Conservation (phyloP, 2,888 invertebrate species). For the Metalampra italica region DNA sequence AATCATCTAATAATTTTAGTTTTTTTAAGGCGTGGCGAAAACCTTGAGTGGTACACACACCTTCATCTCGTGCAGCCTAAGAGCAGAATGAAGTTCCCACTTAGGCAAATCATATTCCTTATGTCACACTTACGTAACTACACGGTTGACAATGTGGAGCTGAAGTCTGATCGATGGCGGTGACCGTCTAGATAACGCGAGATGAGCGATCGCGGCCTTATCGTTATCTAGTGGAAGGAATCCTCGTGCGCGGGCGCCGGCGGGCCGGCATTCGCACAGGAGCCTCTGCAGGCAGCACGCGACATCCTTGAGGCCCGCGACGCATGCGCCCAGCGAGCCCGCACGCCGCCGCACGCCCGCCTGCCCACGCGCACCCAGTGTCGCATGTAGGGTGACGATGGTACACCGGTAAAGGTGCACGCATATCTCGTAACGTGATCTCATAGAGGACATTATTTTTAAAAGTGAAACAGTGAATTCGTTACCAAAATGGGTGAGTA, state of each 20-base stretch:
- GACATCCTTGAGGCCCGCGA: constrained; percentile 56
- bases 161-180: constrained; percentile 9
- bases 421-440: constrained; percentile 57
- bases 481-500: constrained; percentile 63
- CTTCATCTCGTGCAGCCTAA: no score
- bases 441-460: constrained; percentile 48
- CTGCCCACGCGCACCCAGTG: constrained; percentile 45
- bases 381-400: constrained; percentile 61
- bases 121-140: constrained; percentile 6
- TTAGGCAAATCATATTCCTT: background rate
- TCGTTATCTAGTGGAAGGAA: constrained; percentile 72
- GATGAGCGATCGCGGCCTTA: constrained; percentile 69
- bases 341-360: constrained; percentile 25
- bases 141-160: constrained; percentile 3
- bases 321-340: constrained; percentile 24
- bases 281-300: constrained; percentile 70
- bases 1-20: no score
- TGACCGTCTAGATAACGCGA: constrained; percentile 48
- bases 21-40: no score
- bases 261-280: constrained; percentile 67
- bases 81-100: background rate
- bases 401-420: constrained; percentile 53
- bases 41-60: no score
- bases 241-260: constrained; percentile 54
- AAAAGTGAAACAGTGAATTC: constrained; percentile 62